Percentiles rank a stretch among this genome's conserved stretches.
These are phyloP conservation scores for Melinopterus prodromus DNA, from an alignment of 2,888 invertebrate species.

Conservation along the genomic window DNA sequence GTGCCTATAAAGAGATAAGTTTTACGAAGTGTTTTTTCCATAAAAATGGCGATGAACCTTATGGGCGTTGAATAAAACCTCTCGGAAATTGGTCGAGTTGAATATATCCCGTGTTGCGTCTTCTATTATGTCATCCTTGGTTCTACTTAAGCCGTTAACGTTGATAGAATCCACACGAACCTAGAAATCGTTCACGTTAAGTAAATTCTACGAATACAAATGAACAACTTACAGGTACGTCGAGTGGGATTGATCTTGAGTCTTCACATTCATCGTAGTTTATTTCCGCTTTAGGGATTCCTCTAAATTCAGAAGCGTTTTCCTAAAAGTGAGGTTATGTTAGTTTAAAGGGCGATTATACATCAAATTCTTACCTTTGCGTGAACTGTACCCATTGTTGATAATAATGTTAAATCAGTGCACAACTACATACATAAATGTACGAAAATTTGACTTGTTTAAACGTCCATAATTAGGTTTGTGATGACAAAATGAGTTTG, in stretches of 20 bases:
- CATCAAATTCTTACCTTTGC: conserved; percentile 56
- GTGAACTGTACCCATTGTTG: conserved; percentile 59
- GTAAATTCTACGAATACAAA: conserved; percentile 12
- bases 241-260: conserved; percentile 62
- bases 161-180: conserved; percentile 87
- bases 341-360: conserved; percentile 38
- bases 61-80: conserved; percentile 76
- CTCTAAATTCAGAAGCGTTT: neutral
- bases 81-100: conserved; percentile 84
- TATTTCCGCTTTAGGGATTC: conserved; percentile 42
- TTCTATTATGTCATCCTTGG: conserved; percentile 87
- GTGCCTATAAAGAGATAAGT: conserved; percentile 63
- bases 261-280: conserved; percentile 49
- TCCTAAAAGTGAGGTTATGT: conserved; percentile 46
- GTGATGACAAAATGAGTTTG: conserved; percentile 29
- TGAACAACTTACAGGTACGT: conserved; percentile 61
- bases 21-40: neutral
- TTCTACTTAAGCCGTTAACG: conserved; percentile 84
- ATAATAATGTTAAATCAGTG: conserved; percentile 14
- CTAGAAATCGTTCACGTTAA: conserved; percentile 58
- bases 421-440: conserved; percentile 31
- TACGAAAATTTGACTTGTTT: conserved; percentile 34
- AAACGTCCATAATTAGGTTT: conserved; percentile 25
- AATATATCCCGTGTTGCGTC: conserved; percentile 85
- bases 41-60: conserved; percentile 59